Conservation (phyloP, 2,888 invertebrate species). For the Lasioglossum malachurum region DNA sequence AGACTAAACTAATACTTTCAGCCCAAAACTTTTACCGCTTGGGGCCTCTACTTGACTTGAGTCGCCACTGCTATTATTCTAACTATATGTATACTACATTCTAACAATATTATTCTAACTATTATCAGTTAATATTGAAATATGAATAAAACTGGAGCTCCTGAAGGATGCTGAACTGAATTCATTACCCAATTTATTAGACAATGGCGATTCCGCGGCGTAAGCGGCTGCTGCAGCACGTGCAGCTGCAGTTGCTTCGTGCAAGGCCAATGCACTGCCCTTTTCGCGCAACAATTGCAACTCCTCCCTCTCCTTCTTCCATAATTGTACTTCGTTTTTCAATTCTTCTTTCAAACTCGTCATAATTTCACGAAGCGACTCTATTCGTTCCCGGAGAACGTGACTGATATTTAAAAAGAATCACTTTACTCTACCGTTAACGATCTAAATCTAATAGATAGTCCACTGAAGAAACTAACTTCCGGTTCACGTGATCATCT, state of each 20-base stretch:
- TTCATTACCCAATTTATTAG: slow-evolving; percentile 68
- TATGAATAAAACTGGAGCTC: no score
- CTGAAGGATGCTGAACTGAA: no score
- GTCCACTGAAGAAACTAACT: not conserved
- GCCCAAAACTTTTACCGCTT: no score
- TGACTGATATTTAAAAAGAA: slow-evolving; percentile 51
- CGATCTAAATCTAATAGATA: not conserved
- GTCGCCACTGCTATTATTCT: no score
- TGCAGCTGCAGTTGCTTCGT: slow-evolving; percentile 76
- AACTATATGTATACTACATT: no score
- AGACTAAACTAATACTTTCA: no score
- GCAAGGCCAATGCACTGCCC: slow-evolving; percentile 68
- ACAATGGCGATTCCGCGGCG: slow-evolving; percentile 74
- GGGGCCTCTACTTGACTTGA: no score
- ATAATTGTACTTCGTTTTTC: slow-evolving; percentile 78
- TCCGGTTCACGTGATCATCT: slow-evolving; percentile 17
- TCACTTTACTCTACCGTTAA: not conserved
- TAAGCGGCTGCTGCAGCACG: slow-evolving; percentile 76
- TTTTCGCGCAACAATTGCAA: slow-evolving; percentile 69
- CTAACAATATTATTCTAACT: no score
- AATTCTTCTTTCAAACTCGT: slow-evolving; percentile 76
- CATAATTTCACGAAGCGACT: slow-evolving; percentile 77
- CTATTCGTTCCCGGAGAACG: slow-evolving; percentile 77
- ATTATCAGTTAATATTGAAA: no score
- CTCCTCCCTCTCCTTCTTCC: slow-evolving; percentile 81